Base-by-base conservation (phyloP, 1,140 invertebrate species). In the Sycophila sp. region DNA sequence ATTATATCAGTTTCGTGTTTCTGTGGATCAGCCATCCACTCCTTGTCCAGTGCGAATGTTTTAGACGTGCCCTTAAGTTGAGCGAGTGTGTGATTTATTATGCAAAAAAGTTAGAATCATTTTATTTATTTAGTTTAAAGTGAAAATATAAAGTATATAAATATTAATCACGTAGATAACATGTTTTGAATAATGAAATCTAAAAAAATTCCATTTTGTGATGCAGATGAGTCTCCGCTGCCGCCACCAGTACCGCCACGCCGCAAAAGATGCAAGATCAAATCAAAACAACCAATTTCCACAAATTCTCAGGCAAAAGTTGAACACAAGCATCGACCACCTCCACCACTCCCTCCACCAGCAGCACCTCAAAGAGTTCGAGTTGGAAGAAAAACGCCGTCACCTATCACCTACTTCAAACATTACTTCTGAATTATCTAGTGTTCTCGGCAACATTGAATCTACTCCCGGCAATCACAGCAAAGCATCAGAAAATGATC, bases 221-320 rank as follows among this genome's bases (percentile, higher is more conserved):
- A 79, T 81, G n/a, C 78, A 85, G 83, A 79, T 75, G 77, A 80
- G 69, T 73, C 67, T 60, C 67, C 62, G 22, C 58, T 60, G 62
- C 58, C 78, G 45, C 85, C 85, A 67, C 82, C 84, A 26, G 78
- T 86, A 49, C 85, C 85, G 56, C 84, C 82, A 24, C 81, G 82
- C 49, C 79, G 84, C 51, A 81, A 73, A 30, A 85, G 78, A 75
- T 78, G 76, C 34, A 85, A 79, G 76, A 68, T 13, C n/a, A 74
- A 75, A 34, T 63, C 64, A 58, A 47, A 30, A 60, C 62, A 55
- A 26, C 19, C 60, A 22, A 69, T 60, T 10, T 42, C 7, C 13
- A 11, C 30, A 13, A 32, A 56, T 22, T 7, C 45, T n/a, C 60
- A 15, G 4, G 6, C 10, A 30, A 58, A 56, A n/a, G 3, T 36